Evolutionary conservation across 1,140 invertebrate species (phyloP), one percentile per base, ranked within the genome.

Genomic region (Teleopsis dalmanni): DNA sequence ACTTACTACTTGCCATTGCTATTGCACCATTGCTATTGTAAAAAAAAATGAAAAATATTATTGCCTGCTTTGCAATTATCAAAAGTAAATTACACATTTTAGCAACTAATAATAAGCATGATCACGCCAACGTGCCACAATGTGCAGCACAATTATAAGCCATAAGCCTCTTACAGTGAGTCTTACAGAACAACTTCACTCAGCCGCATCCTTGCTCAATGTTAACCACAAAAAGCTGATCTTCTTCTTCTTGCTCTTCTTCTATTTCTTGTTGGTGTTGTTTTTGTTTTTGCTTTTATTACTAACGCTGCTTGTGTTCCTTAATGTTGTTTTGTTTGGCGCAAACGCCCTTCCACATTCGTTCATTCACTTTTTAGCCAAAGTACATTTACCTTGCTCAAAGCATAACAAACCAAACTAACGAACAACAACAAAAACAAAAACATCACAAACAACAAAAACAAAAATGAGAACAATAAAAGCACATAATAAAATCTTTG

Each of bases 311-410:
- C n/a, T n/a, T n/a, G n/a, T n/a, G n/a, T n/a, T n/a, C n/a, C n/a
- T n/a, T n/a, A n/a, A n/a, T n/a, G n/a, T n/a, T n/a, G n/a, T n/a
- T n/a, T n/a, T n/a, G n/a, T n/a, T n/a, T n/a, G n/a, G n/a, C n/a
- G n/a, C n/a, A n/a, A n/a, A n/a, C n/a, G n/a, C n/a, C n/a, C n/a
- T n/a, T n/a, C n/a, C n/a, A n/a, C n/a, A n/a, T n/a, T n/a, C 50
- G 50, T 52, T 52, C 50, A 52, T 52, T 52, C 50, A 52, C 50
- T 35, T 52, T 48, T 52, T 45, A 21, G 16, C 18, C 34, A 34
- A 38, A 52, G 50, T 42, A 21, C 50, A 48, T 47, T 51, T 46
- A 51, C 49, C 49, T 23, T 25, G 14, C 8, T 22, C 25, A 21
- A 19, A 38, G 14, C 31, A 46, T 8, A 8, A 23, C 26, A 42